A percentile compares a stretch with the other conserved stretches of the same genome.
Evolutionary conservation across 2,888 invertebrate species (phyloP).

Genomic region (Anaspis maculata): DNA sequence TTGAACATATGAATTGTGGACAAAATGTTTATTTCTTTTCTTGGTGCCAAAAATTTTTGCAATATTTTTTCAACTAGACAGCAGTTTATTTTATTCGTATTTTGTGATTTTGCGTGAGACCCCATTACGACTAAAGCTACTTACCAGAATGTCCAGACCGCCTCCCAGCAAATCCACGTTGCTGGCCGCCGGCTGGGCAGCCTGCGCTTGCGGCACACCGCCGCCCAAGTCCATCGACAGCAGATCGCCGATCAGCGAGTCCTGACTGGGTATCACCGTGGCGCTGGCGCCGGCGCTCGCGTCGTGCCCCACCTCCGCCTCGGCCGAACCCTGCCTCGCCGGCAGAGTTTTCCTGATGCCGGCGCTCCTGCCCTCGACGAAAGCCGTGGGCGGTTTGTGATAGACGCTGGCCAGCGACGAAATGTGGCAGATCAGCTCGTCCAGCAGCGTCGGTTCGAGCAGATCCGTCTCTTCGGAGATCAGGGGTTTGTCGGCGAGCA

Average conservation of each 20-base stretch:
- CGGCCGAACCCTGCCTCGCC: constrained; percentile 48
- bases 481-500: constrained; percentile 95
- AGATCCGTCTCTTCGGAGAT: constrained; percentile 99
- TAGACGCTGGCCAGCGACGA: constrained; percentile 95
- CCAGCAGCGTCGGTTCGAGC: constrained; percentile 91
- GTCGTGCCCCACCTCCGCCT: constrained; percentile 21
- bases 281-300: constrained; percentile 35
- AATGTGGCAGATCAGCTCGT: constrained; percentile 98
- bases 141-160: constrained; percentile 79
- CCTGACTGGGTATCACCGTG: constrained; percentile 72
- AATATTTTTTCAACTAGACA: too few relatives aligned
- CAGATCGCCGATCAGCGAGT: constrained; percentile 93
- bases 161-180: constrained; percentile 81
- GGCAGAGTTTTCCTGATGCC: constrained; percentile 70
- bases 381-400: constrained; percentile 97
- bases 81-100: too few relatives aligned
- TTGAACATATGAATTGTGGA: too few relatives aligned
- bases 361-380: constrained; percentile 78
- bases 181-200: constrained; percentile 49
- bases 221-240: constrained; percentile 92
- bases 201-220: constrained; percentile 45
- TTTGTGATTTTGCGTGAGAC: too few relatives aligned
- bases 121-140: too few relatives aligned
- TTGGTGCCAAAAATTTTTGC: too few relatives aligned
- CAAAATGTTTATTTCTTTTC: too few relatives aligned